Conservation (phyloP, 2,888 invertebrate species). For the Philonicus albiceps region DNA sequence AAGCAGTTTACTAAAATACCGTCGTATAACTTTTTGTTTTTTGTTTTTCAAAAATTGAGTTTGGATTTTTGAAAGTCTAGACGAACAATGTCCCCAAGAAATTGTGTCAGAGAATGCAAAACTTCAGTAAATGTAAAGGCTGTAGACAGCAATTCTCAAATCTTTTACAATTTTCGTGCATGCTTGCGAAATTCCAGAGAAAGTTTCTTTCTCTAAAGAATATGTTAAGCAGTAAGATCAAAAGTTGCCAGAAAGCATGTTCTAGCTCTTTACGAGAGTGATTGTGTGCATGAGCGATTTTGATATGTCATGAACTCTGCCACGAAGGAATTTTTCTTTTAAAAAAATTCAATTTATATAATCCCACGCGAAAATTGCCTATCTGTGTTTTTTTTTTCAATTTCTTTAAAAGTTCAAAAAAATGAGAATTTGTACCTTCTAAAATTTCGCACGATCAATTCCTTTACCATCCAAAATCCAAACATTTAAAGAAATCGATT, state of each 20-base stretch:
- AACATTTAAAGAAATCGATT: no score
- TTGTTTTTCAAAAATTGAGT: no score
- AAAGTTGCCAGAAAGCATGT: neutral
- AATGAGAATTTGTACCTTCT: no score
- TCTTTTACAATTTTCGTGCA: neutral
- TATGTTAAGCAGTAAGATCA: neutral
- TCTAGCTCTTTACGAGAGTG: neutral
- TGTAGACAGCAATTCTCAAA: neutral
- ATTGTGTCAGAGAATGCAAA: neutral
- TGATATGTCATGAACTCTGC: neutral
- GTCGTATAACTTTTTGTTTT: no score
- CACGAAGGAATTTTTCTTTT: neutral
- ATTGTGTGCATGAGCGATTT: neutral
- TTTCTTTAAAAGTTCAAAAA: no score
- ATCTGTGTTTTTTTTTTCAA: no score
- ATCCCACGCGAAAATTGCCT: no score
- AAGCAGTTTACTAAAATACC: no score
- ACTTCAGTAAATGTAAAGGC: neutral
- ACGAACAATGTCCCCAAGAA: neutral
- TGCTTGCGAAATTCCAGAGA: neutral
- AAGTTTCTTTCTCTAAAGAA: neutral
- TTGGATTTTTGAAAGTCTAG: no score
- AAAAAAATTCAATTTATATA: neutral
- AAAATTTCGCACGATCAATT: no score
- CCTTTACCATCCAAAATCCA: no score